Base-by-base conservation (phyloP, 1,140 invertebrate species). In the Rhopalosiphum maidis region DNA sequence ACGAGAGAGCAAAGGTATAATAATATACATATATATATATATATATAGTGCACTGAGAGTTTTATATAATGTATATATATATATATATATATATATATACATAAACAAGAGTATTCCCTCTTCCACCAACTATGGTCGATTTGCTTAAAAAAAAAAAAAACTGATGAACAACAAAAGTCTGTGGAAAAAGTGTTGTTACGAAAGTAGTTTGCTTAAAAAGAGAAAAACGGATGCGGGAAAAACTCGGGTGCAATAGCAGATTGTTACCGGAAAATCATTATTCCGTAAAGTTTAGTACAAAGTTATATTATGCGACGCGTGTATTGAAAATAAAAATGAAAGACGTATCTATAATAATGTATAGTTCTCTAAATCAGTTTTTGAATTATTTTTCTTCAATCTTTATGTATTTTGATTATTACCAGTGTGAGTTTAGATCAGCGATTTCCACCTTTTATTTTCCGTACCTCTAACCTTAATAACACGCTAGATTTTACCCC, bases 181-280 rank as follows among this genome's bases (percentile, higher is more conserved):
- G 21, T n/a, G 21, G 30, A 48, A 88, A 88, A 54, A 88, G 87
- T 54, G 87, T 88, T 54, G 87, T 88, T 51, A 51, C 46, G 21
- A 54, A 88, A 88, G 48, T 51, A 88, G 87, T 88, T 88, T 54
- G 48, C 46, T 88, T 54, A 43, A 88, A 54, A 35, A 88, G 87
- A 88, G 30, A 77, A 77, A 88, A 88, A 88, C 46, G 41, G 87
- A 88, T n/a, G 46, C 25, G 41, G n/a, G 87, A 88, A 88, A 88
- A 88, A 88, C n/a, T 51, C 21, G 43, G 15, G 25, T 43, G 87
- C 46, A 35, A 88, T 35, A n/a, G 87, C 48, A 48, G 87, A 88
- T 88, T 88, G 87, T 51, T 88, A 88, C 48, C 48, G 87, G 48
- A 88, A 88, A 88, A 88, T 51, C 87, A 88, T 88, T 88, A 87